Evolutionary conservation across 92 coral and sea anemone species (phyloP).

Genomic region (Siderastrea radians): DNA sequence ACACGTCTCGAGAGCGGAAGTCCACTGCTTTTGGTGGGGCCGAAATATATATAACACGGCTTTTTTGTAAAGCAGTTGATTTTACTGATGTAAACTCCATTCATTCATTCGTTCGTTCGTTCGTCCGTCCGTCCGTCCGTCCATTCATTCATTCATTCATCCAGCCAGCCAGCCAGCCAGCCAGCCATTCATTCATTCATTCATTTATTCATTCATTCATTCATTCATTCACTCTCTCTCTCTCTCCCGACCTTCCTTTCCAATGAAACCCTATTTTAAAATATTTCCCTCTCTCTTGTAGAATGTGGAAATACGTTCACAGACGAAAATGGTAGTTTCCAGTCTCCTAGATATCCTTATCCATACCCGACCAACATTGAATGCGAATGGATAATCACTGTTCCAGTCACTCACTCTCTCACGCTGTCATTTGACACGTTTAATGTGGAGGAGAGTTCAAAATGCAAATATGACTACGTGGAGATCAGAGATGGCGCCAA

Average conservation of each 20-base stretch:
- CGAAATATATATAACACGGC: too few relatives aligned
- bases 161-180: too few relatives aligned
- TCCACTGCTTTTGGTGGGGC: too few relatives aligned
- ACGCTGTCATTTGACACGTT: slow-evolving; percentile 76
- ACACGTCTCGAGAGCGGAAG: too few relatives aligned
- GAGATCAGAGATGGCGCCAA: slow-evolving; percentile 79
- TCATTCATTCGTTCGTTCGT: too few relatives aligned
- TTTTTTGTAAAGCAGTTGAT: too few relatives aligned
- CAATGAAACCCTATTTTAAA: too few relatives aligned
- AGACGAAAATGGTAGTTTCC: slow-evolving; percentile 65
- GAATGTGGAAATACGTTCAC: slow-evolving; percentile 82
- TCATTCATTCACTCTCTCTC: neutral
- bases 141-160: too few relatives aligned
- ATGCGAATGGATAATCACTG: slow-evolving; percentile 79
- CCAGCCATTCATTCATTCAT: too few relatives aligned
- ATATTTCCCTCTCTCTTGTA: neutral
- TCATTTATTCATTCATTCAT: too few relatives aligned
- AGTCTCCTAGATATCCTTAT: slow-evolving; percentile 71
- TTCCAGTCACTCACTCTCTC: slow-evolving; percentile 81
- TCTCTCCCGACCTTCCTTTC: neutral
- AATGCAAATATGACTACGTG: slow-evolving; percentile 80
- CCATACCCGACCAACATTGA: slow-evolving; percentile 79
- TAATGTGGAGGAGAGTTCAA: slow-evolving; percentile 70
- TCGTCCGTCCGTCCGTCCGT: too few relatives aligned
- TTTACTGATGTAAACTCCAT: too few relatives aligned